Percentiles rank a stretch among this genome's conserved stretches.
Conservation (phyloP, 2,888 invertebrate genomes). For the Agriopis aurantiaria region DNA sequence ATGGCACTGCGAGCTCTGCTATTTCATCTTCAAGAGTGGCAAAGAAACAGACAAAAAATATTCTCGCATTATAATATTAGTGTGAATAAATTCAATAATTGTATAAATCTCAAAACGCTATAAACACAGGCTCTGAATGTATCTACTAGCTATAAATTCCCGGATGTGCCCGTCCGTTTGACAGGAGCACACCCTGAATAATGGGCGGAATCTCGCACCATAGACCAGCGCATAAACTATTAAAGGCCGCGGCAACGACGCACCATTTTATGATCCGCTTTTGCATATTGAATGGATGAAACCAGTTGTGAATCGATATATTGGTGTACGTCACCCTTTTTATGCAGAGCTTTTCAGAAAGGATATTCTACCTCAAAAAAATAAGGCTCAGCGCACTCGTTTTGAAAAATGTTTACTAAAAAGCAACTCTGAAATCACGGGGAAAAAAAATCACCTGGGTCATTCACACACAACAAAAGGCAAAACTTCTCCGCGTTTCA, state of each 20-base stretch:
- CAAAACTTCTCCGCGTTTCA: too few species aligned
- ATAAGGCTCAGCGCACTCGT: too few species aligned
- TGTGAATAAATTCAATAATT: not conserved
- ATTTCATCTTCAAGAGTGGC: too few species aligned
- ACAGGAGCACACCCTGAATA: constrained; percentile 69
- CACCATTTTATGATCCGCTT: constrained; percentile 67
- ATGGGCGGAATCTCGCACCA: constrained; percentile 74
- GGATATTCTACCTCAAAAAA: too few species aligned
- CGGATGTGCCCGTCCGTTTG: constrained; percentile 67
- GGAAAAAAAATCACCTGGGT: too few species aligned
- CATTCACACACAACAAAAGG: too few species aligned
- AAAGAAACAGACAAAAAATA: too few species aligned
- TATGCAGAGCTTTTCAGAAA: not conserved
- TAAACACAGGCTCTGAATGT: constrained; percentile 45
- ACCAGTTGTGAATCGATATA: constrained; percentile 21
- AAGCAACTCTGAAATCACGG: too few species aligned
- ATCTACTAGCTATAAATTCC: constrained; percentile 62
- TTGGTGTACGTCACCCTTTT: not conserved
- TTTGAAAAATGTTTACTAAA: too few species aligned
- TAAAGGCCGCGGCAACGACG: constrained; percentile 63
- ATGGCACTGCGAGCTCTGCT: too few species aligned
- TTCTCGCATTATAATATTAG: too few species aligned
- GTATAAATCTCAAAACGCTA: constrained; percentile 30
- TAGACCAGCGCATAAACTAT: constrained; percentile 73
- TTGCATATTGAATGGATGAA: constrained; percentile 56